Evolutionary conservation across 2,797 vertebrate genomes (phyloP).

Genomic region (Crenuchus spilurus): DNA sequence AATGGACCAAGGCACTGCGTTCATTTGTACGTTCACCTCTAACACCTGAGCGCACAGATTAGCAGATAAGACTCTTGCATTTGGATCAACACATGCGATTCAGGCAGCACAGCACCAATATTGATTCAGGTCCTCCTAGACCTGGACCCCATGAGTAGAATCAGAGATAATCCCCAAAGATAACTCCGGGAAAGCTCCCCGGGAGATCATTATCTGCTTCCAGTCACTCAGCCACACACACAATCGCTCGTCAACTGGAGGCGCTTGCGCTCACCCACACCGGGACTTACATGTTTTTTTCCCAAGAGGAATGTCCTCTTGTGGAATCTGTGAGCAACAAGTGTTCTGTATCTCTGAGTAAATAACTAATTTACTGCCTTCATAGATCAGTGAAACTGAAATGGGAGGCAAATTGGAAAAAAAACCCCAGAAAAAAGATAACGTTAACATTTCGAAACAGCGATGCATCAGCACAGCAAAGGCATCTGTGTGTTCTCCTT

Average conservation of each 20-base stretch:
- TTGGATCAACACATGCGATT: conserved; percentile 70
- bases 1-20: conserved; percentile 53
- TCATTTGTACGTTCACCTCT: conserved; percentile 63
- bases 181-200: conserved; percentile 64
- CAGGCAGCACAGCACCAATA: conserved; percentile 73
- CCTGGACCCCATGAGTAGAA: conserved; percentile 72
- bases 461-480: background rate
- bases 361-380: background rate
- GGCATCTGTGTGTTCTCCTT: conserved; percentile 15
- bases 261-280: conserved; percentile 22
- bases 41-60: conserved; percentile 78
- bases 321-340: conserved; percentile 14
- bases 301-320: background rate
- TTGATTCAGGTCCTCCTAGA: conserved; percentile 76
- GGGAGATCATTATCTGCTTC: conserved; percentile 74
- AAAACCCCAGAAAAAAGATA: background rate
- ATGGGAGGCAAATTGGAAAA: background rate
- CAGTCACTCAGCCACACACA: conserved; percentile 64
- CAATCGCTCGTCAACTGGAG: conserved; percentile 61
- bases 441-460: background rate
- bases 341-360: background rate
- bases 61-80: conserved; percentile 69
- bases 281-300: background rate
- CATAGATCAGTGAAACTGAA: conserved; percentile 4
- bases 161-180: conserved; percentile 77